Evolutionary conservation across 2,888 invertebrate species (phyloP).

Genomic region (Andrena chrysosceles): DNA sequence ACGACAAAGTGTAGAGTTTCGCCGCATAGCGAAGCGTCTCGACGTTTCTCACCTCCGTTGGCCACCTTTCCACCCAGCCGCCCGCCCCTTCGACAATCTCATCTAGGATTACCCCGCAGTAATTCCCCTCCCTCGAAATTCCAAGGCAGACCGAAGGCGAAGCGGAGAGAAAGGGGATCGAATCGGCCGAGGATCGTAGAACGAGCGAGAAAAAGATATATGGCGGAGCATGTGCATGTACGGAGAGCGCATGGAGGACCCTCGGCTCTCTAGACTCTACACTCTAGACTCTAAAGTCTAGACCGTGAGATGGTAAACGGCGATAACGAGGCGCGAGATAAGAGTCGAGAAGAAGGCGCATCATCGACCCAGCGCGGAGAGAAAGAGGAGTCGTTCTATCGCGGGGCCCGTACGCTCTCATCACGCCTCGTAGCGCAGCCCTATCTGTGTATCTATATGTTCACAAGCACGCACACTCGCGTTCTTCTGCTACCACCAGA

Average conservation of each 20-base stretch:
- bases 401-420: conserved; percentile 19
- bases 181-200: conserved; percentile 57
- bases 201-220: conserved; percentile 53
- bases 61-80: conserved; percentile 17
- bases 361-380: conserved; percentile 58
- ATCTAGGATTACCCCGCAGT: conserved; percentile 65
- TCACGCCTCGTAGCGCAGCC: conserved; percentile 46
- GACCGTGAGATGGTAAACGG: conserved; percentile 71
- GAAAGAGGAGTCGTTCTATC: conserved; percentile 36
- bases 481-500: not conserved
- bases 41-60: conserved; percentile 12
- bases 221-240: conserved; percentile 35
- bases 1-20: conserved; percentile 5
- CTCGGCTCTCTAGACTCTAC: conserved; percentile 20
- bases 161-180: conserved; percentile 45
- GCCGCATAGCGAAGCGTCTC: not conserved
- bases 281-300: not conserved
- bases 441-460: conserved; percentile 60
- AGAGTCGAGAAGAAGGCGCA: conserved; percentile 64
- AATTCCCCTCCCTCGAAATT: conserved; percentile 63
- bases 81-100: conserved; percentile 51
- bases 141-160: conserved; percentile 30
- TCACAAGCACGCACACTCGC: conserved; percentile 27
- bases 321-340: conserved; percentile 76
- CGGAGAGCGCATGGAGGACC: conserved; percentile 25